These are phyloP conservation scores for Homalodisca vitripennis DNA, from an alignment of 1,140 invertebrate species.

Conservation along the genomic window DNA sequence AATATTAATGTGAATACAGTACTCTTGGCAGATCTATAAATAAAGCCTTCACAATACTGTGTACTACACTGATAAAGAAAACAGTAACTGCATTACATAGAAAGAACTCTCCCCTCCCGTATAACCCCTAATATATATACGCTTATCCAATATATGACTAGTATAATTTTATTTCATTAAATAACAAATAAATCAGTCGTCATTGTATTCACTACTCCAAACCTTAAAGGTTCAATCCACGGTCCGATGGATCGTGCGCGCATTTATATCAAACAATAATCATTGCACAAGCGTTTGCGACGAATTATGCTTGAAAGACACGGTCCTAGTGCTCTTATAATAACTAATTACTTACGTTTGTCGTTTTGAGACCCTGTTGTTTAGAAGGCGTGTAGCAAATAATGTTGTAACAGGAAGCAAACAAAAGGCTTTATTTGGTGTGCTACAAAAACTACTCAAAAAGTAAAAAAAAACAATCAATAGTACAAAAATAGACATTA, in stretches of 20 bases:
- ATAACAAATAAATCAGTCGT: conserved; percentile 16
- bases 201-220: conserved; percentile 3
- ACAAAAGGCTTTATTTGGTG: neutral
- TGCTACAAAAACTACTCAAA: conserved; percentile 14
- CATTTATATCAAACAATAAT: conserved; percentile 4
- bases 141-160: conserved; percentile 10
- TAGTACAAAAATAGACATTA: conserved; percentile 5
- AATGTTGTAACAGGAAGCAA: conserved; percentile 4
- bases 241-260: neutral
- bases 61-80: conserved; percentile 7
- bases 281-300: conserved; percentile 8
- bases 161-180: conserved; percentile 8
- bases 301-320: conserved; percentile 17
- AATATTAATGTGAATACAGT: conserved; percentile 6
- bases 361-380: conserved; percentile 22
- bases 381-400: conserved; percentile 28
- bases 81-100: conserved; percentile 16
- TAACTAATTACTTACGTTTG: conserved; percentile 18
- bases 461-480: neutral
- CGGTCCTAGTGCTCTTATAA: conserved; percentile 24
- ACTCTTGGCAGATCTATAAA: conserved; percentile 17
- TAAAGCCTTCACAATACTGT: conserved; percentile 11
- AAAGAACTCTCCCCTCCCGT: conserved; percentile 10
- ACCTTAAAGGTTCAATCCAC: neutral
- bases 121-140: conserved; percentile 3